These are phyloP conservation scores for Xiphophorus birchmanni DNA, from an alignment of 2,797 vertebrate genomes.

Conservation along the genomic window DNA sequence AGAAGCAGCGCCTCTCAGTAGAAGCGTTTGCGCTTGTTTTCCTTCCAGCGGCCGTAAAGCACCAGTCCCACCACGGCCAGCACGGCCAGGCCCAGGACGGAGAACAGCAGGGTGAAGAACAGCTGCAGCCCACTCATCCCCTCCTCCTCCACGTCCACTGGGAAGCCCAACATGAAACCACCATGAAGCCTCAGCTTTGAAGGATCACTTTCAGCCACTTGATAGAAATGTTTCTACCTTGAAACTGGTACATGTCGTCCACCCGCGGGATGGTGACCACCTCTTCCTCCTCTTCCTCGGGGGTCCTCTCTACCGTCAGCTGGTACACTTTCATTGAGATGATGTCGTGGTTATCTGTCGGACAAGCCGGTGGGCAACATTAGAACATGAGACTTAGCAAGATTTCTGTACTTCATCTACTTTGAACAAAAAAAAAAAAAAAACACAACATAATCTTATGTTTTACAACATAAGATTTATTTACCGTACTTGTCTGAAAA, in stretches of 20 bases:
- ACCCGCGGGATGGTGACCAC: conserved; percentile 87
- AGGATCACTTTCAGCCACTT: background rate
- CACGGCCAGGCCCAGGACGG: conserved; percentile 85
- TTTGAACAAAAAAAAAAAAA: too few species aligned
- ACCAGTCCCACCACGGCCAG: conserved; percentile 84
- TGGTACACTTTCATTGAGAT: conserved; percentile 93
- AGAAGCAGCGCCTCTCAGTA: conserved; percentile 80
- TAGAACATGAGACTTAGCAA: background rate
- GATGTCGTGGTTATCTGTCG: conserved; percentile 92
- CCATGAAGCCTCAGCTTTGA: background rate
- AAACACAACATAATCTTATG: too few species aligned
- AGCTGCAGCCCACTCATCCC: conserved; percentile 85
- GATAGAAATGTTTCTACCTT: conserved; percentile 45
- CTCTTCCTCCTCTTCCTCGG: conserved; percentile 82
- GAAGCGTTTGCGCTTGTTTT: conserved; percentile 92
- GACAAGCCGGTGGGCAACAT: background rate
- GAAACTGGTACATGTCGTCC: conserved; percentile 87
- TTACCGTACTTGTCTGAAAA: too few species aligned
- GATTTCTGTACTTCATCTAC: background rate
- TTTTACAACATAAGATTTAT: too few species aligned
- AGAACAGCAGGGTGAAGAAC: conserved; percentile 90
- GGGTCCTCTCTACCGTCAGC: conserved; percentile 83
- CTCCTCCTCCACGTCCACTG: conserved; percentile 84
- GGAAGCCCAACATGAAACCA: conserved; percentile 9
- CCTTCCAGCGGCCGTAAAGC: conserved; percentile 90